Conservation (phyloP, 2,113 vertebrate species). For the Sclerurus mexicanus region DNA sequence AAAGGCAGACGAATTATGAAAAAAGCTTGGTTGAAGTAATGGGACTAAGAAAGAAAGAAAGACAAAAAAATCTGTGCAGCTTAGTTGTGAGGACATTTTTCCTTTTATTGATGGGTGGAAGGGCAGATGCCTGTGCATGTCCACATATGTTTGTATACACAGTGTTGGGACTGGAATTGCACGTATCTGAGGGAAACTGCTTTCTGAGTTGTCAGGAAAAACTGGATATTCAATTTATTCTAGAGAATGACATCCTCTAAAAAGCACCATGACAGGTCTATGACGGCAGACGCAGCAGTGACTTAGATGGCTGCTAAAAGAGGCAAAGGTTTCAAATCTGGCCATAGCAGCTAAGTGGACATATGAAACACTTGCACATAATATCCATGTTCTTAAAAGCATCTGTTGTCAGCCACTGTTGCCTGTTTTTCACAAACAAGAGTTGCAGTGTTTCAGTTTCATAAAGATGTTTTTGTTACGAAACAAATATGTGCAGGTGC, state of each 20-base stretch:
- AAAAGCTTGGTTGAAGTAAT: background rate
- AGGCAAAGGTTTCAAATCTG: background rate
- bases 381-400: background rate
- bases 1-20: background rate
- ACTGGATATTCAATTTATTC: background rate
- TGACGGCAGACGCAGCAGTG: background rate
- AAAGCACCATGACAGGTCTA: background rate
- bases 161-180: background rate
- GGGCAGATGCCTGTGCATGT: background rate
- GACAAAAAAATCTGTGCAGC: background rate
- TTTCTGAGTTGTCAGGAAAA: background rate
- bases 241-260: background rate
- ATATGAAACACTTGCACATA: background rate
- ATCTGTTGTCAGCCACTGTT: background rate
- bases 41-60: background rate
- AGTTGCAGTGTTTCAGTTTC: slow-evolving; percentile 20
- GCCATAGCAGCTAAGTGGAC: background rate
- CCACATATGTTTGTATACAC: background rate
- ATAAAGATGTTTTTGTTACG: background rate
- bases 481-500: slow-evolving; percentile 29
- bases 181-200: background rate
- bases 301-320: background rate
- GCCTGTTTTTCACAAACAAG: background rate
- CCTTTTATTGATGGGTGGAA: background rate
- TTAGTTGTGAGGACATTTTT: background rate